Conservation (phyloP, 2,888 invertebrate genomes). For the Gastrophysa polygoni region DNA sequence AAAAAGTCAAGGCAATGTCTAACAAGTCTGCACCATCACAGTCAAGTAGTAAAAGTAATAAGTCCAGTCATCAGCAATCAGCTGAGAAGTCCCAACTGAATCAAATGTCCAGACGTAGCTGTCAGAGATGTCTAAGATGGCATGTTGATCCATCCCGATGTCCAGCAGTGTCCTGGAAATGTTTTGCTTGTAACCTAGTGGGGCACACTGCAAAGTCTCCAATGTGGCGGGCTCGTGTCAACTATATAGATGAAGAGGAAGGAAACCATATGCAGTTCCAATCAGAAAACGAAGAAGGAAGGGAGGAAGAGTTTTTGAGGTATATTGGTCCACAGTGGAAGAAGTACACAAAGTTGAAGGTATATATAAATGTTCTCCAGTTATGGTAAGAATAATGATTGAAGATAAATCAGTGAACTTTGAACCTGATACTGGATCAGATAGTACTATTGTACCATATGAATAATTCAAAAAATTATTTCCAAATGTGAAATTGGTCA, state of each 20-base stretch:
- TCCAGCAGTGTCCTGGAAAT: neutral
- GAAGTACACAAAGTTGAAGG: neutral
- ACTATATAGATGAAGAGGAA: neutral
- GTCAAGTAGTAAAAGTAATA: neutral
- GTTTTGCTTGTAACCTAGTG: neutral
- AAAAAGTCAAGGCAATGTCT: neutral
- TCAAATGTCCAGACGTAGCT: neutral
- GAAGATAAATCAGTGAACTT: neutral
- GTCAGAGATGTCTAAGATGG: neutral
- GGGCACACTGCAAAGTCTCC: neutral
- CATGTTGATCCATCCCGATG: neutral
- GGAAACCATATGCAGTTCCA: neutral
- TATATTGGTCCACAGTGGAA: neutral
- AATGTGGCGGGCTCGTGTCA: neutral
- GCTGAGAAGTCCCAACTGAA: neutral
- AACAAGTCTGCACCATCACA: neutral
- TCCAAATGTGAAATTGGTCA: conserved; percentile 1
- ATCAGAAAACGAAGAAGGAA: neutral
- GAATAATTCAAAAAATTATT: conserved; percentile 4
- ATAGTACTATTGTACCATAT: conserved; percentile 8
- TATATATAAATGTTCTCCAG: neutral
- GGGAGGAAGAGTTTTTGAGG: neutral
- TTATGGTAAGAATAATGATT: neutral
- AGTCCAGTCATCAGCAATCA: neutral
- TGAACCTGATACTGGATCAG: conserved; percentile 9